phyloP scores from a whole-genome alignment of 2,888 invertebrate species.

The Diogma glabrata region DNA sequence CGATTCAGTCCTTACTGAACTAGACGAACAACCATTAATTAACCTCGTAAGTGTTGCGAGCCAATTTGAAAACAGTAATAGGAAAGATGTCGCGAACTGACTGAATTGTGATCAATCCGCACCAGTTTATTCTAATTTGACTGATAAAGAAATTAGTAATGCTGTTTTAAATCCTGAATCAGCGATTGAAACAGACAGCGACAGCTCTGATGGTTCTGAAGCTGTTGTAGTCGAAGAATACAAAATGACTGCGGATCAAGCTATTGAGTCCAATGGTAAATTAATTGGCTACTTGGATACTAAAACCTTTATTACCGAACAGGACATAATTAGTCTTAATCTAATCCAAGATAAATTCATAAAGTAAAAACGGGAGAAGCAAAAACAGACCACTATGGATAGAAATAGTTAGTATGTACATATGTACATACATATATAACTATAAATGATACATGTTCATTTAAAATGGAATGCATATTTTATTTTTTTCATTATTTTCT shows the following conservation, averaged over 20 bases:
- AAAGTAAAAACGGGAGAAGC: not conserved
- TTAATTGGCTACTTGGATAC: too few relatives aligned
- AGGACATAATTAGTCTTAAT: not conserved
- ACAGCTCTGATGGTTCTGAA: not conserved
- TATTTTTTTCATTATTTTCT: not conserved
- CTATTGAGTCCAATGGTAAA: too few relatives aligned
- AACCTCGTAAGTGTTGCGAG: not conserved
- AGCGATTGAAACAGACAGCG: not conserved
- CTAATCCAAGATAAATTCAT: not conserved
- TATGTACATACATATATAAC: too few relatives aligned
- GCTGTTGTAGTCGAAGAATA: not conserved
- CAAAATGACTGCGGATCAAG: not conserved
- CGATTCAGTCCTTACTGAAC: not conserved
- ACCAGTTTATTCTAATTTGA: conserved; percentile 3
- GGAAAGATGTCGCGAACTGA: not conserved
- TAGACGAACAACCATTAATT: not conserved
- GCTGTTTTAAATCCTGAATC: not conserved
- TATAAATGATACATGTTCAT: not conserved
- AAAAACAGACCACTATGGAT: not conserved
- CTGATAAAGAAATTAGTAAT: not conserved
- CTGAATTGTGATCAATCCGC: not conserved
- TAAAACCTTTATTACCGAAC: too few relatives aligned
- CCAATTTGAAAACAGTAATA: not conserved
- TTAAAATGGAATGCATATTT: conserved; percentile 1
- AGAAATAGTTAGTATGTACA: not conserved